Base-by-base conservation (phyloP, 53 echinoderm and acorn worm species). In the Glandiceps talaboti region DNA sequence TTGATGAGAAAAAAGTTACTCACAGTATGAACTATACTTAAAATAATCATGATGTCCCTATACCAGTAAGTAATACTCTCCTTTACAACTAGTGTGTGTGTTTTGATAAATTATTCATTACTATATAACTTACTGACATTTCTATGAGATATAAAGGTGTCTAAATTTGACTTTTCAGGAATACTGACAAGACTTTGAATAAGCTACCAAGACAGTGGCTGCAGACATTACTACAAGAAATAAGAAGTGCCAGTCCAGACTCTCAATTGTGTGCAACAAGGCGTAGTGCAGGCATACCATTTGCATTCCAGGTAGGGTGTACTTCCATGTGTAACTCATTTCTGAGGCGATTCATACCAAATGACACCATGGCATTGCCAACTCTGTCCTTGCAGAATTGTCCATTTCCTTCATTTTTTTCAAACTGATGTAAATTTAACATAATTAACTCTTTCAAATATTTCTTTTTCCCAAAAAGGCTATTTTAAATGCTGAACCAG, bases 281-380 rank as follows among this genome's bases (percentile, higher is more conserved):
- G 29, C 83, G 99, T 75, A 97, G 99, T 88, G 99, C 99, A 74
- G 99, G 99, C 0, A 85, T 96, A 27, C 92, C 97, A 26, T 96
- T 96, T 83, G 83, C 88, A 1, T 80, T 88, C 45, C 88, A 88
- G 85, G 91, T 88, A 31, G 25, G 27, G 32, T 1, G 14, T 1
- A 78, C n/a, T n/a, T n/a, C n/a, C n/a, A n/a, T n/a, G n/a, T n/a
- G n/a, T n/a, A n/a, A n/a, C n/a, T n/a, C n/a, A n/a, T n/a, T n/a
- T n/a, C n/a, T n/a, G n/a, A n/a, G n/a, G n/a, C n/a, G n/a, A n/a
- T n/a, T n/a, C n/a, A n/a, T n/a, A n/a, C n/a, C n/a, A n/a, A n/a
- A n/a, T n/a, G n/a, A n/a, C n/a, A n/a, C n/a, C n/a, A n/a, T n/a
- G n/a, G n/a, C n/a, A n/a, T n/a, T n/a, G n/a, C n/a, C n/a, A n/a